Evolutionary conservation across 2,797 vertebrate genomes (phyloP).

Genomic region (Pogoniulus pusillus): DNA sequence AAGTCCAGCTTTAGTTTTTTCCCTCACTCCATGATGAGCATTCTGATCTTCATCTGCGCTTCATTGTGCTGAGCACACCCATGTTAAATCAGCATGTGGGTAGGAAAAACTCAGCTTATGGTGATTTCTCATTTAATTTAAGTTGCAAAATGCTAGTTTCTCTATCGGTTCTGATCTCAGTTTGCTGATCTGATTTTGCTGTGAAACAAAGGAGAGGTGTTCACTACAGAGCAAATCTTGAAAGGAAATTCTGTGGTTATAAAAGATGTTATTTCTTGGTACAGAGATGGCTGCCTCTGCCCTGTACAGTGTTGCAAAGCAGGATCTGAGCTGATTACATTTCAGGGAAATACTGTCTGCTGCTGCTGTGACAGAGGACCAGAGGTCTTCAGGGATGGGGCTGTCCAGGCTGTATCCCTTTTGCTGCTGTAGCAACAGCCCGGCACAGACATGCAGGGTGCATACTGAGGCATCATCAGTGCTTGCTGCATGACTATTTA

Average conservation of each 20-base stretch:
- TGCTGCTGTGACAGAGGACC: background rate
- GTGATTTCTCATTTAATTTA: background rate
- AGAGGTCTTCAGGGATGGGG: background rate
- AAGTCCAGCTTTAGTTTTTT: background rate
- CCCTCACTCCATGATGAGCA: background rate
- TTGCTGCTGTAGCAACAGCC: background rate
- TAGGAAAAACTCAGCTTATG: background rate
- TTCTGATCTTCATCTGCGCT: background rate
- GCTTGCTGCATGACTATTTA: background rate
- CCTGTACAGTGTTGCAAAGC: accelerated
- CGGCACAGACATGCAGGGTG: background rate
- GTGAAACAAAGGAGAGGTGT: background rate
- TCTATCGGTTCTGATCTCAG: background rate
- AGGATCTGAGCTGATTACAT: background rate
- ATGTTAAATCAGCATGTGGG: background rate
- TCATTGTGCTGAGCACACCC: background rate
- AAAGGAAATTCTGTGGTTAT: background rate
- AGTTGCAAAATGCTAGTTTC: background rate
- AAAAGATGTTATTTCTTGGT: background rate
- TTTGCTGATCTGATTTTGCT: background rate
- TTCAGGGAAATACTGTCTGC: background rate
- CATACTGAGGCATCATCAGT: background rate
- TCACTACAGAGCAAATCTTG: background rate
- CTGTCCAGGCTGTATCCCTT: background rate
- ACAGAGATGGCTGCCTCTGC: background rate